Conservation (phyloP, 2,888 invertebrate genomes). For the Cephus sareptanus region DNA sequence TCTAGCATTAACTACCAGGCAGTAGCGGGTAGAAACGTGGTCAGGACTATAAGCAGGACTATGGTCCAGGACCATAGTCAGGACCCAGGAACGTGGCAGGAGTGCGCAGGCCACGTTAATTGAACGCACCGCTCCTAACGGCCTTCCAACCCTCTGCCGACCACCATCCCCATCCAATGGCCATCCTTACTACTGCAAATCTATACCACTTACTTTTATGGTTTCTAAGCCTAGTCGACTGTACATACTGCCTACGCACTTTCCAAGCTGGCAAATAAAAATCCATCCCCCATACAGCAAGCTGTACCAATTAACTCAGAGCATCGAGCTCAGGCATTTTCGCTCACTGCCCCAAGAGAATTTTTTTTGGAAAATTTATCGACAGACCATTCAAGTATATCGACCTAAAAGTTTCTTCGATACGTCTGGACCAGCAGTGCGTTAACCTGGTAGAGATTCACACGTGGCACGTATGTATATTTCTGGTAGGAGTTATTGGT, state of each 20-base stretch:
- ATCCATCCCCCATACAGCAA: background rate
- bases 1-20: slow-evolving; percentile 61
- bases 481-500: slow-evolving; percentile 12
- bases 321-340: too few species aligned
- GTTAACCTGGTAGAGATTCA: too few species aligned
- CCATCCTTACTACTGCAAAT: slow-evolving; percentile 52
- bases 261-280: slow-evolving; percentile 3
- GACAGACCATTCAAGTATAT: too few species aligned
- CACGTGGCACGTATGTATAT: too few species aligned
- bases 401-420: too few species aligned
- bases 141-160: slow-evolving; percentile 34
- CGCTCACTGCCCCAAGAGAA: too few species aligned
- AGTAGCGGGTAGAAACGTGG: slow-evolving; percentile 36
- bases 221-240: slow-evolving; percentile 57
- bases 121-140: slow-evolving; percentile 65
- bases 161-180: slow-evolving; percentile 28
- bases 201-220: slow-evolving; percentile 66
- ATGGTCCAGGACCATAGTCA: slow-evolving; percentile 9
- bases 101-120: slow-evolving; percentile 60
- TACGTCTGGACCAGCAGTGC: too few species aligned
- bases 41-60: slow-evolving; percentile 1
- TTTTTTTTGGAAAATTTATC: too few species aligned
- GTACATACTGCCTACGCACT: slow-evolving; percentile 30
- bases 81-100: slow-evolving; percentile 25
- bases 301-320: too few species aligned